Conservation (phyloP, 2,797 vertebrate genomes). For the Onychomys arenicola region DNA sequence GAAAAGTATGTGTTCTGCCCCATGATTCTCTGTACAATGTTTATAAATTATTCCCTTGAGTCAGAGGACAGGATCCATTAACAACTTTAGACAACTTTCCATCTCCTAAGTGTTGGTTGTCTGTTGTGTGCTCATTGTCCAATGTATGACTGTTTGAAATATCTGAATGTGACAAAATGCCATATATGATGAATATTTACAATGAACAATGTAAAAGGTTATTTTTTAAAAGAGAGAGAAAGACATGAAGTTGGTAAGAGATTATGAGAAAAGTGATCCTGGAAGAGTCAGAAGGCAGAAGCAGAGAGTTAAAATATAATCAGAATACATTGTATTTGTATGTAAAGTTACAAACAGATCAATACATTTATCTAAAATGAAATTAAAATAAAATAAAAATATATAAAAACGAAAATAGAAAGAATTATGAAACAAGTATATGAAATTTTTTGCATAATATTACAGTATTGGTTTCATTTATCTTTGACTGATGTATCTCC, state of each 20-base stretch:
- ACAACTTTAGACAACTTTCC: background rate
- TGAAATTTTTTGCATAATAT: background rate
- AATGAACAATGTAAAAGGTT: background rate
- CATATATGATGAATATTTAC: background rate
- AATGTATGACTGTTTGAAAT: background rate
- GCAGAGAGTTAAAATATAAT: background rate
- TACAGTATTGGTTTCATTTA: background rate
- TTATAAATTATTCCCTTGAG: slow-evolving; percentile 27
- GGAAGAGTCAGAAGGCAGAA: background rate
- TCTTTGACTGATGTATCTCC: background rate
- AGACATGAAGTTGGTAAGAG: background rate
- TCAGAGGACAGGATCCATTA: background rate
- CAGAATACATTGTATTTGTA: background rate
- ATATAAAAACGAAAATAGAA: background rate
- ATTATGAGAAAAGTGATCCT: too few species aligned
- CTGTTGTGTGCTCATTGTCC: background rate
- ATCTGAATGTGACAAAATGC: background rate
- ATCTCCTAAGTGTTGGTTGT: slow-evolving; percentile 19
- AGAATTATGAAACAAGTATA: background rate
- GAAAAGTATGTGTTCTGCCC: background rate
- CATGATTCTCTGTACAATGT: background rate
- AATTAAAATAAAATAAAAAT: background rate
- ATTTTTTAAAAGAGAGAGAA: background rate
- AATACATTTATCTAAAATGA: background rate
- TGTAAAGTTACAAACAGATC: background rate